Base-by-base conservation (phyloP, 1,140 invertebrate genomes). In the Brachionus calyciflorus region DNA sequence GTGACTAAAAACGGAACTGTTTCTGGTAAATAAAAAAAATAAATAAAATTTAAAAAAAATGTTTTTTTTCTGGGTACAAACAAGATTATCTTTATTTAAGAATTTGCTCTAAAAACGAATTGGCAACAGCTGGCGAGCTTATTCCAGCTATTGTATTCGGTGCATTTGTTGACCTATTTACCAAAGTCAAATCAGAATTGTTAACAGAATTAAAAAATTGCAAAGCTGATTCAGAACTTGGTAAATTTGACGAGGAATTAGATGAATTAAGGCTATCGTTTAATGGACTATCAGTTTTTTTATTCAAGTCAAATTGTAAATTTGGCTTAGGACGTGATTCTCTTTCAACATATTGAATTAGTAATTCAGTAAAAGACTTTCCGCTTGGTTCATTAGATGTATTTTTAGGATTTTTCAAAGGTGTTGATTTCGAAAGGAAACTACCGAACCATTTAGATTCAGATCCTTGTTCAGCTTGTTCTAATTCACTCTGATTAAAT, bases 311-410 rank as follows among this genome's bases (percentile, higher is more conserved):
- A 24, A 51, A 73, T 49, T 55, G 69, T 48, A 76, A 76, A 57
- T 55, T 76, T 19, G 19, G 51, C 37, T 41, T 44, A 46, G 73
- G 73, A 17, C 37, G 73, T 24, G 73, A 76, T 60, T 76, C 49
- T 57, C n/a, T 48, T n/a, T 76, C 73, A 10, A 76, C 73, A 57
- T 76, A 76, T 57, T 76, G 73, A 60, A 76, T 76, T 26, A 76
- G 48, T 12, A 76, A 48, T 57, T 76, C 73, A 33, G 73, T 76
- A 33, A 76, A 76, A 19, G 73, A 76, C 24, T 76, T 73, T 26
- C 69, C 46, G 10, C 12, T 12, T 40, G 28, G 14, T 12, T 65
- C 40, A 10, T 9, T 44, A 6, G 55, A 37, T 12, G 55, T 1
- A 37, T 60, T 60, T 37, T 60, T 55, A 14, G 51, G 17, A 60